These are phyloP conservation scores for Coranthus polyacanthus DNA, from an alignment of 2,797 vertebrate species.

Conservation along the genomic window DNA sequence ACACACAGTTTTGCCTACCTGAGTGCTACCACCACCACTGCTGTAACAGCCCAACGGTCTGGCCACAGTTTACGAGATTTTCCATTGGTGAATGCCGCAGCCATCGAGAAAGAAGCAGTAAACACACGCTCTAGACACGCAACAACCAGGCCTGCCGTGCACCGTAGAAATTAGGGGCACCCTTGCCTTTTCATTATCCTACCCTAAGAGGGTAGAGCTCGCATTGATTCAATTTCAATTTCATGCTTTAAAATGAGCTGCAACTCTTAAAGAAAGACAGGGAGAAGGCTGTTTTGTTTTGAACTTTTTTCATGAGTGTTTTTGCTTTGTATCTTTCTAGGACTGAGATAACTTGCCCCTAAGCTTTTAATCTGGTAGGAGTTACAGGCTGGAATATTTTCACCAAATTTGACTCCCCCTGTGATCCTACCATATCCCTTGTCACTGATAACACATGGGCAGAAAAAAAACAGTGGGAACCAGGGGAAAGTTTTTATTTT, in stretches of 20 bases:
- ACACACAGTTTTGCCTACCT: constrained; percentile 74
- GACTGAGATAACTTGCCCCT: constrained; percentile 77
- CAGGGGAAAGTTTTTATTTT: constrained; percentile 50
- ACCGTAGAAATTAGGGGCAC: constrained; percentile 81
- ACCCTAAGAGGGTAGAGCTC: constrained; percentile 67
- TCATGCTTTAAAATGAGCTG: constrained; percentile 82
- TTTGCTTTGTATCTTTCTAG: constrained; percentile 71
- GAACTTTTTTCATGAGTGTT: constrained; percentile 62
- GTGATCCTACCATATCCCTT: constrained; percentile 58
- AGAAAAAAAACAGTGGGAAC: constrained; percentile 35
- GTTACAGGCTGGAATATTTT: constrained; percentile 79
- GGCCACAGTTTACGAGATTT: constrained; percentile 85
- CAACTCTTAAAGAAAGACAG: constrained; percentile 69
- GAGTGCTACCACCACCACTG: constrained; percentile 71
- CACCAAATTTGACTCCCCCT: constrained; percentile 73
- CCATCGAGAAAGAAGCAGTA: constrained; percentile 74
- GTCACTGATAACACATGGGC: constrained; percentile 69
- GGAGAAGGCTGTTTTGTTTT: constrained; percentile 70
- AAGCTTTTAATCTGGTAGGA: constrained; percentile 83
- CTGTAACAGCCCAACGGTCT: constrained; percentile 75
- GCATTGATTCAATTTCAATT: constrained; percentile 83
- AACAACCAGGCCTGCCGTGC: constrained; percentile 83
- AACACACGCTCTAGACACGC: constrained; percentile 85
- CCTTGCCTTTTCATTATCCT: constrained; percentile 77
- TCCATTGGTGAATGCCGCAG: constrained; percentile 79